Evolutionary conservation across 2,113 vertebrate genomes (phyloP).

Genomic region (Bos javanicus): DNA sequence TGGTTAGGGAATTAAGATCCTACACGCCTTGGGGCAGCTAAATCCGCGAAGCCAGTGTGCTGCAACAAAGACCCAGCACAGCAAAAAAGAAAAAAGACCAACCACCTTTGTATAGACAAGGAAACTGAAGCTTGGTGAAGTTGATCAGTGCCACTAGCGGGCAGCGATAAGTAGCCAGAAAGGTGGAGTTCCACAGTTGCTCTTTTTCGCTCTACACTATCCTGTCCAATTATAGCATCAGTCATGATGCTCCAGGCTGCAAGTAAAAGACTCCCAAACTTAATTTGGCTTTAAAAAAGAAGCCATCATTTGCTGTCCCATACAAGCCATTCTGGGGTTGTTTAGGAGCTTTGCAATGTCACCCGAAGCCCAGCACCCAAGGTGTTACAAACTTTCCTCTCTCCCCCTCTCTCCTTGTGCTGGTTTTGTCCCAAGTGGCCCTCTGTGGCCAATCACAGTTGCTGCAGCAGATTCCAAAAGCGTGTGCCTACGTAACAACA

Average conservation of each 20-base stretch:
- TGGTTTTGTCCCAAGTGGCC: background rate
- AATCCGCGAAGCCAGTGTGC: background rate
- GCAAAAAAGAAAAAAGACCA: background rate
- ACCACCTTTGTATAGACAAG: background rate
- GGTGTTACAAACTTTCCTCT: background rate
- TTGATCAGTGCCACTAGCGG: background rate
- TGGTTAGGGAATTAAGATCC: background rate
- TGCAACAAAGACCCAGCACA: background rate
- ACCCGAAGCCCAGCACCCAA: fast-evolving
- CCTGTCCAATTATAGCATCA: fast-evolving
- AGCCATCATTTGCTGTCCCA: background rate
- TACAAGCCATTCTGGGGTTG: background rate
- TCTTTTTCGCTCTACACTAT: background rate
- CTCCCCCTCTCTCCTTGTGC: fast-evolving
- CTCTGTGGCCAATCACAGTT: fast-evolving
- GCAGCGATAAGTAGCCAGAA: too few species aligned
- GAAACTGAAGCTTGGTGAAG: background rate
- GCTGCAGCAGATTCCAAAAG: background rate
- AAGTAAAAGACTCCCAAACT: background rate
- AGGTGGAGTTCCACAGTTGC: too few species aligned
- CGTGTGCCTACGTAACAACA: fast-evolving
- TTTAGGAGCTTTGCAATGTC: background rate
- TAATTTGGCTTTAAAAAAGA: background rate
- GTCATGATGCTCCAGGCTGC: background rate
- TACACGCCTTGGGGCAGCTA: background rate